Conservation (phyloP, 1,140 invertebrate genomes). For the Drosophila asahinai region DNA sequence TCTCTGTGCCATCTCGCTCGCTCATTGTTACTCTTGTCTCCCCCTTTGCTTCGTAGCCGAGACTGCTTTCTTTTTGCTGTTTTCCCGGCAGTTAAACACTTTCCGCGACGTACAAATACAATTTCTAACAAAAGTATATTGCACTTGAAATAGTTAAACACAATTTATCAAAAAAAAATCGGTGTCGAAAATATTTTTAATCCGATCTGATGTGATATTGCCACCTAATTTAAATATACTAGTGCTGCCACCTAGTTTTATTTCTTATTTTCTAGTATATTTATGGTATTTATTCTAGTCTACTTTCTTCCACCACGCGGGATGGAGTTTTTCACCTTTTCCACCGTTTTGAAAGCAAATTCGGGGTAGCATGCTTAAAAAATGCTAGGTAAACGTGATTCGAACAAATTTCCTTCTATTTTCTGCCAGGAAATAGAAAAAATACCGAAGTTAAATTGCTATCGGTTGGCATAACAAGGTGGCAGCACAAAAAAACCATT, state of each 20-base stretch:
- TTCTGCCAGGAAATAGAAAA: too few relatives aligned
- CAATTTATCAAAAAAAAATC: constrained; percentile 3
- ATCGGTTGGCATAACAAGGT: neutral
- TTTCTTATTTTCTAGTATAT: neutral
- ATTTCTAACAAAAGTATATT: neutral
- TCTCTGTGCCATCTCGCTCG: constrained; percentile 48
- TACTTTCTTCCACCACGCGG: neutral
- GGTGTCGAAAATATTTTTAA: constrained; percentile 14
- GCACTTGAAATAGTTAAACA: constrained; percentile 10
- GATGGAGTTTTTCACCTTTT: neutral
- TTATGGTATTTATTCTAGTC: neutral
- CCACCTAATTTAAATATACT: neutral
- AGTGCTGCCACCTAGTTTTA: neutral
- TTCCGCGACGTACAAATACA: neutral
- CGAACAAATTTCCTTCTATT: too few relatives aligned
- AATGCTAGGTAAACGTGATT: too few relatives aligned
- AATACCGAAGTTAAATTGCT: neutral
- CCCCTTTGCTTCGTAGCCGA: constrained; percentile 63
- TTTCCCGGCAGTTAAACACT: constrained; percentile 4
- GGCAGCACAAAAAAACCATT: neutral
- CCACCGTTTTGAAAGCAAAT: too few relatives aligned
- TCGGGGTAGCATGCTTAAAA: too few relatives aligned
- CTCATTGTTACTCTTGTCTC: constrained; percentile 71
- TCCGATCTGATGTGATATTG: constrained; percentile 9
- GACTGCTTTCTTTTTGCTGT: constrained; percentile 40